These are phyloP conservation scores for Balearica regulorum DNA, from an alignment of 2,797 vertebrate genomes.

Conservation along the genomic window DNA sequence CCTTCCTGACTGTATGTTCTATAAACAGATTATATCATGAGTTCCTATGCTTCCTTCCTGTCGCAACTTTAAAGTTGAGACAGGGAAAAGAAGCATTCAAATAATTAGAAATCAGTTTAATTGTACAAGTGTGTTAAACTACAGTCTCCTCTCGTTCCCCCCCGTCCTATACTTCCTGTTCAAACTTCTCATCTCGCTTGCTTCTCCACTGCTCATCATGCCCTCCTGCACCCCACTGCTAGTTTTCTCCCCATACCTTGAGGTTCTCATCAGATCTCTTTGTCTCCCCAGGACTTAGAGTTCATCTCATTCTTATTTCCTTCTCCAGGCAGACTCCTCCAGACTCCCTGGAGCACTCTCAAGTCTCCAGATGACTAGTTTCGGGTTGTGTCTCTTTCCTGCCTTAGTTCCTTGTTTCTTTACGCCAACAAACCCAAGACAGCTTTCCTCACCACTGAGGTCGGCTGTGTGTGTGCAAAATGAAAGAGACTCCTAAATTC, in stretches of 20 bases:
- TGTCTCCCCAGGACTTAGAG: neutral
- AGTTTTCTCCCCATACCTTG: neutral
- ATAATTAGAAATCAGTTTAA: neutral
- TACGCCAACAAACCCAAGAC: neutral
- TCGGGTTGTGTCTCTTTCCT: neutral
- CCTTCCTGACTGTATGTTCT: neutral
- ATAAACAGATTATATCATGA: neutral
- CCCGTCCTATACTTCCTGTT: neutral
- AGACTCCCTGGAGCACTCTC: neutral
- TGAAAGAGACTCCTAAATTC: neutral
- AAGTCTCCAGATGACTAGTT: neutral
- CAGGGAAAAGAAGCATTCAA: neutral
- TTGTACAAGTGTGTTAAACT: neutral
- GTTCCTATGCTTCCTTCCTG: neutral
- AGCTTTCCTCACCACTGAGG: neutral
- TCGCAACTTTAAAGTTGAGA: neutral
- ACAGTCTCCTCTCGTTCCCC: neutral
- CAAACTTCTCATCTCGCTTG: neutral
- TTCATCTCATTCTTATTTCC: neutral
- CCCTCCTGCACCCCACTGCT: neutral
- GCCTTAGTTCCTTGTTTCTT: neutral
- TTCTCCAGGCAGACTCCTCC: neutral
- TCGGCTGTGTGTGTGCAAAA: neutral
- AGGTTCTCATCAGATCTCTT: neutral
- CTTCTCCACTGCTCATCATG: neutral